Evolutionary conservation across 2,113 vertebrate species (phyloP).

Genomic region (Numida meleagris): DNA sequence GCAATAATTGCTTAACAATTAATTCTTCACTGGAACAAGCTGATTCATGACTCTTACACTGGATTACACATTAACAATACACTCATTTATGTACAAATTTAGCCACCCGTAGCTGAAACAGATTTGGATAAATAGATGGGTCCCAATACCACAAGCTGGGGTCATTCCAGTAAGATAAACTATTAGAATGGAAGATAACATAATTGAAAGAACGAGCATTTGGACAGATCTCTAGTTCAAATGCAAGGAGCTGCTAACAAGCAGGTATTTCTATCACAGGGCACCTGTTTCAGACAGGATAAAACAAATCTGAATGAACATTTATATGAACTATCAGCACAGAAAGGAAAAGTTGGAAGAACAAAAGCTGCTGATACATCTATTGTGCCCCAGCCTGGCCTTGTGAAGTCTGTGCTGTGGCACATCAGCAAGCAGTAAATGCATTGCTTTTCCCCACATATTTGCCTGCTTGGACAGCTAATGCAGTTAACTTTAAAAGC

Average conservation of each 20-base stretch:
- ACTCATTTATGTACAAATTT: not conserved
- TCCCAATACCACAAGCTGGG: not conserved
- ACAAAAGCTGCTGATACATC: fast-evolving
- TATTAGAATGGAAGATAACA: not conserved
- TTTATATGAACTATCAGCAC: not conserved
- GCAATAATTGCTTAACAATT: not conserved
- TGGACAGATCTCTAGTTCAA: not conserved
- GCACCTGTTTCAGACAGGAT: not conserved
- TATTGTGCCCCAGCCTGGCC: not conserved
- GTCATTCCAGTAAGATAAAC: not conserved
- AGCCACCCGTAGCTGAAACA: not conserved
- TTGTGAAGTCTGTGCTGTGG: not conserved
- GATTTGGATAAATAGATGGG: not conserved
- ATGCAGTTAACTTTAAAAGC: not conserved
- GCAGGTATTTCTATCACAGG: not conserved
- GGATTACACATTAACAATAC: slow-evolving; percentile 17
- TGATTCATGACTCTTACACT: not conserved
- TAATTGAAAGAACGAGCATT: not conserved
- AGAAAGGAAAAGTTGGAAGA: not conserved
- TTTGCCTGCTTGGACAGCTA: not conserved
- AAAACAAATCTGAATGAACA: not conserved
- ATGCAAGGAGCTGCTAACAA: not conserved
- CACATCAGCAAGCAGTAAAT: not conserved
- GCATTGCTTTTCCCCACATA: not conserved
- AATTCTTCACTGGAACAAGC: not conserved